phyloP scores from a whole-genome alignment of 1,140 invertebrate genomes.

The Drosophila sproati region DNA sequence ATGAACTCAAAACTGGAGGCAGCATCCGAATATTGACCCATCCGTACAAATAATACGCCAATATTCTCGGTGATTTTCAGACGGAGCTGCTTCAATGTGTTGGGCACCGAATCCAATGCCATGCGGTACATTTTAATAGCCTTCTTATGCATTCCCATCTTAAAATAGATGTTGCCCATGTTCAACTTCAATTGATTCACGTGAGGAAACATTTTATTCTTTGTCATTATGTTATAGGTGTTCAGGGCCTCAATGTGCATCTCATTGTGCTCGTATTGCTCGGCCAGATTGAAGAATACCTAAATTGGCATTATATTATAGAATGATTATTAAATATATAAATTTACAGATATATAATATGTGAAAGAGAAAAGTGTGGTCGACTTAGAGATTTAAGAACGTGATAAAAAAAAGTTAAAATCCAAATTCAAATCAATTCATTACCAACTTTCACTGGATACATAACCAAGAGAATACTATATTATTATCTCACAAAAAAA shows the following conservation, averaged over 20 bases:
- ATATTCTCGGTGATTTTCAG: conserved; percentile 99
- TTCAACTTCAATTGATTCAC: conserved; percentile 97
- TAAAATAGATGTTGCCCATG: conserved; percentile 99
- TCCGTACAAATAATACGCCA: conserved; percentile 96
- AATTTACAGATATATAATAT: background rate
- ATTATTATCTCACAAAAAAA: no score
- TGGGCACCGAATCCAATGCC: conserved; percentile 97
- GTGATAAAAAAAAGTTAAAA: no score
- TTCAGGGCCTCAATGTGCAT: conserved; percentile 98
- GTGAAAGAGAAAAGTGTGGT: background rate
- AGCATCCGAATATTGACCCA: conserved; percentile 98
- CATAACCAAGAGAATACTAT: no score
- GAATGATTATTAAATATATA: background rate
- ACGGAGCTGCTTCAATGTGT: conserved; percentile 95
- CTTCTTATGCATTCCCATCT: conserved; percentile 96
- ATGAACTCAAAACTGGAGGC: conserved; percentile 98
- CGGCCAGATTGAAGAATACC: conserved; percentile 97
- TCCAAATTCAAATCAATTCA: no score
- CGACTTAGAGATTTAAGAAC: no score
- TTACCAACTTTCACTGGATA: no score
- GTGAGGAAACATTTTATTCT: conserved; percentile 94
- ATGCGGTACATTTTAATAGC: conserved; percentile 99
- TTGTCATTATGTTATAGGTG: conserved; percentile 95
- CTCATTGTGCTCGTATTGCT: conserved; percentile 96
- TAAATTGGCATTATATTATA: conserved; percentile 72